A percentile compares a stretch with the other conserved stretches of the same genome.
Conservation (phyloP, 2,888 invertebrate genomes). For the Spilosoma lubricipeda region DNA sequence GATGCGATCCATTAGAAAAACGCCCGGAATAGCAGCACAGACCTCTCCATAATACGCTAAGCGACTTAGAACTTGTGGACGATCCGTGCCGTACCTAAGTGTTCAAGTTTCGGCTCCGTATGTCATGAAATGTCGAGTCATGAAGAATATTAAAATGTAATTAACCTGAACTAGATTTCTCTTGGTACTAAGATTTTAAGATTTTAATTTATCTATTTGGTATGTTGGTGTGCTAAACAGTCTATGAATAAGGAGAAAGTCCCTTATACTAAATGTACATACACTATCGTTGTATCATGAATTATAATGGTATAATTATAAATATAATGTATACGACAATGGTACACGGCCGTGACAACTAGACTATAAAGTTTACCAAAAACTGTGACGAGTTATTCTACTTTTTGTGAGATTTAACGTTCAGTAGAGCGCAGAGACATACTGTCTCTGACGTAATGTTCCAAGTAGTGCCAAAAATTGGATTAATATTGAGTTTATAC, state of each 20-base stretch:
- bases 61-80: no score
- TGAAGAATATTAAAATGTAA: no score
- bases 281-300: not conserved
- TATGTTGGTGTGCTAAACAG: not conserved
- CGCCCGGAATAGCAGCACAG: no score
- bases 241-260: not conserved
- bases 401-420: constrained; percentile 1
- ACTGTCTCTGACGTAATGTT: not conserved
- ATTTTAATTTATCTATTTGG: no score
- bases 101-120: no score
- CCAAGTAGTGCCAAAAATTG: not conserved
- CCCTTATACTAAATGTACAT: not conserved
- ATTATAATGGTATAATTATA: not conserved
- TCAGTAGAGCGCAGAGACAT: not conserved
- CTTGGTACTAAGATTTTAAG: not conserved
- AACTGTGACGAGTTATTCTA: not conserved
- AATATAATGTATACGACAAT: not conserved
- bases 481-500: not conserved
- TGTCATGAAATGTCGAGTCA: no score
- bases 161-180: not conserved
- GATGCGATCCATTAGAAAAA: no score
- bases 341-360: not conserved
- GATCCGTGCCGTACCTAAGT: no score
- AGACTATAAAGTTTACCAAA: not conserved
- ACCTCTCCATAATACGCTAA: no score